Evolutionary conservation across 2,888 invertebrate genomes (phyloP).

Genomic region (Mimachlamys varia): DNA sequence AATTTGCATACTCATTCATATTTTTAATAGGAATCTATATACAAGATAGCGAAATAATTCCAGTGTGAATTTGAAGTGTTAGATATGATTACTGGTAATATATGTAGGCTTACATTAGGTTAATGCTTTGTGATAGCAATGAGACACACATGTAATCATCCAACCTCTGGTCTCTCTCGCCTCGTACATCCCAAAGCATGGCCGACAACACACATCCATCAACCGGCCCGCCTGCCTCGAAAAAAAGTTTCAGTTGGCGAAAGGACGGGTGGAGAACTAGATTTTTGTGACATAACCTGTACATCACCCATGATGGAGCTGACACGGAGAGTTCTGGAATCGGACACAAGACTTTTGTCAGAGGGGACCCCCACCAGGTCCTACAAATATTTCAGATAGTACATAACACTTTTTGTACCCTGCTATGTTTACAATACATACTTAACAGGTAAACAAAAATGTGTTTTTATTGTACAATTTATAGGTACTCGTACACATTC

Average conservation of each 20-base stretch:
- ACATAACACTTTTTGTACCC: not conserved
- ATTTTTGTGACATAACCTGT: constrained; percentile 30
- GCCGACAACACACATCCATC: not conserved
- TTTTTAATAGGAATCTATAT: no score
- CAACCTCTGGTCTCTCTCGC: not conserved
- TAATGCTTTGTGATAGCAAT: not conserved
- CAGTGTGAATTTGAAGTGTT: no score
- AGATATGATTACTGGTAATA: no score
- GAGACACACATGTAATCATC: not conserved
- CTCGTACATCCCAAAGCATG: not conserved
- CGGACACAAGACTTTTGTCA: not conserved
- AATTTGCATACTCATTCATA: no score
- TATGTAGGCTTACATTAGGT: no score
- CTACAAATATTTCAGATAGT: not conserved
- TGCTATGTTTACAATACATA: not conserved
- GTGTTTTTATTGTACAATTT: not conserved
- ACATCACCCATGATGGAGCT: not conserved
- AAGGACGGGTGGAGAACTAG: not conserved
- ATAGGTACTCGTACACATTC: no score
- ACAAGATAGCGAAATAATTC: no score
- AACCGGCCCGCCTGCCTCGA: not conserved
- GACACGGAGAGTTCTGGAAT: not conserved
- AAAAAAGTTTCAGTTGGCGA: constrained; percentile 7
- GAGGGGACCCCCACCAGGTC: not conserved
- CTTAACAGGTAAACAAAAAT: not conserved